phyloP scores from a whole-genome alignment of 1,140 invertebrate genomes.

The Uloborus diversus region DNA sequence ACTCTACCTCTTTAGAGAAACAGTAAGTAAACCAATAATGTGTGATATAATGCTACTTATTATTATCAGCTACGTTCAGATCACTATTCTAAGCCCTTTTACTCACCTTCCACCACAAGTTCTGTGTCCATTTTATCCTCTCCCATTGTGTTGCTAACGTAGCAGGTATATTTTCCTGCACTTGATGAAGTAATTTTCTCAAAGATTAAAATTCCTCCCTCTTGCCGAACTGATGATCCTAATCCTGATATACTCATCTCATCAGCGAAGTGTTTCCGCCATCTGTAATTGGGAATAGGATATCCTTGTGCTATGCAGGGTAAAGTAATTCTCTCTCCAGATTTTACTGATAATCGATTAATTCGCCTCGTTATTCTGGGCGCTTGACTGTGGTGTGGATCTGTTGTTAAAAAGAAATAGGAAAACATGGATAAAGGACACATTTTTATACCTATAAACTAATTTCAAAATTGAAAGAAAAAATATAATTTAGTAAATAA shows the following conservation, averaged over 20 bases:
- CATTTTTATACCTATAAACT: too few species aligned
- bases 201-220: conserved; percentile 57
- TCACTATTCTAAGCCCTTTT: too few species aligned
- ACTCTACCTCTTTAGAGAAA: too few species aligned
- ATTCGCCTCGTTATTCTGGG: conserved; percentile 32
- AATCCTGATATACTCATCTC: conserved; percentile 6
- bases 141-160: conserved; percentile 60
- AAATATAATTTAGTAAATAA: too few species aligned
- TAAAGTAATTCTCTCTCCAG: conserved; percentile 63
- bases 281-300: conserved; percentile 76
- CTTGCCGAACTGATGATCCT: conserved; percentile 24
- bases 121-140: conserved; percentile 60
- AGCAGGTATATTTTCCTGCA: conserved; percentile 59
- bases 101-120: conserved; percentile 60
- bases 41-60: too few species aligned
- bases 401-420: too few species aligned
- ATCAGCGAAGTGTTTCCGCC: conserved; percentile 33
- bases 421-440: too few species aligned
- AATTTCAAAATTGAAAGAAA: too few species aligned
- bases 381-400: conserved; percentile 50
- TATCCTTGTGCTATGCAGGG: conserved; percentile 82
- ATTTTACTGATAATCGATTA: not conserved
- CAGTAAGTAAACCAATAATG: too few species aligned
- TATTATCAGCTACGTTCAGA: too few species aligned
- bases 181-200: conserved; percentile 46